A percentile compares a stretch with the other conserved stretches of the same genome.
These are phyloP conservation scores for Latrodectus geometricus DNA, from an alignment of 1,140 invertebrate genomes.

Conservation along the genomic window DNA sequence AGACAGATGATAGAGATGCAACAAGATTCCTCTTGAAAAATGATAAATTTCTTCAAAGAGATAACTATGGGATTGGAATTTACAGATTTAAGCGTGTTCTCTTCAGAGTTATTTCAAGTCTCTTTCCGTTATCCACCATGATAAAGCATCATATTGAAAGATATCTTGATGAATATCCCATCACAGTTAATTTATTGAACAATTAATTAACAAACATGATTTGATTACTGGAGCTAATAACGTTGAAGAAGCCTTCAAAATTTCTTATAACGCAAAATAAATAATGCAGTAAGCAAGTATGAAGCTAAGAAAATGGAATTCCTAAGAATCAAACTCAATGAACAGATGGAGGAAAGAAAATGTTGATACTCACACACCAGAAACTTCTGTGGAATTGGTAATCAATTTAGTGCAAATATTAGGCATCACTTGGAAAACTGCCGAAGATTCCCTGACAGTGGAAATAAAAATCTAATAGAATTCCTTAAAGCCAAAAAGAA, in stretches of 20 bases:
- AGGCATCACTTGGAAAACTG: too few relatives aligned
- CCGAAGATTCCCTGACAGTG: too few relatives aligned
- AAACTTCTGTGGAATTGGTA: too few relatives aligned
- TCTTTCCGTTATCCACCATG: background rate
- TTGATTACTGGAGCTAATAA: background rate
- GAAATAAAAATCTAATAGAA: too few relatives aligned
- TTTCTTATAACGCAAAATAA: background rate
- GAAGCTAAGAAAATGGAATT: conserved; percentile 3
- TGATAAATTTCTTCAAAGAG: too few relatives aligned
- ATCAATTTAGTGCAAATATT: too few relatives aligned
- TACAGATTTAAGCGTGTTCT: background rate
- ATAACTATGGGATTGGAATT: too few relatives aligned
- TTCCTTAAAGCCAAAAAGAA: too few relatives aligned
- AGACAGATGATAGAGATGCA: too few relatives aligned
- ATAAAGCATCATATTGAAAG: conserved; percentile 7
- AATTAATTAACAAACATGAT: background rate
- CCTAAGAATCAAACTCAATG: background rate
- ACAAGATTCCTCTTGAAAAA: too few relatives aligned
- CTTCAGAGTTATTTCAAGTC: background rate
- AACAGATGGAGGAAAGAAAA: too few relatives aligned
- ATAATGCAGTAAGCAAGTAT: background rate
- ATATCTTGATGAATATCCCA: background rate
- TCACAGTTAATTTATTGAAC: background rate
- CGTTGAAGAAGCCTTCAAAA: background rate
- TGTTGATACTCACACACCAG: too few relatives aligned